Evolutionary conservation across 2,888 invertebrate species (phyloP).

Genomic region (Eupithecia insigniata): DNA sequence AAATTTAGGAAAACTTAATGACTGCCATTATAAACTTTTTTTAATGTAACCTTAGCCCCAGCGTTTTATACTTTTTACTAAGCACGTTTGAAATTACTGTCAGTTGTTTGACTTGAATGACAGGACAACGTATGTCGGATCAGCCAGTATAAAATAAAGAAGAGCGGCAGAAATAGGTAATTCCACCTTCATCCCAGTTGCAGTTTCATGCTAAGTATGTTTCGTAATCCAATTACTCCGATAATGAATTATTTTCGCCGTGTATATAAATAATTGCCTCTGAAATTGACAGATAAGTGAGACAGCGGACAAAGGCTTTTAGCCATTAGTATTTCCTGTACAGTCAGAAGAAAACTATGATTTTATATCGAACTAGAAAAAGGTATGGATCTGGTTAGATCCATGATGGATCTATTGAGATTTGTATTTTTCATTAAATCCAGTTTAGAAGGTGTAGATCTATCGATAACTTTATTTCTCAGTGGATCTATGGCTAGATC

Average conservation of each 20-base stretch:
- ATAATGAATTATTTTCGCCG: neutral
- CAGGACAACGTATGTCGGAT: too few species aligned
- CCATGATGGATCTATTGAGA: too few species aligned
- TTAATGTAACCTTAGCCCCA: too few species aligned
- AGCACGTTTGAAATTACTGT: too few species aligned
- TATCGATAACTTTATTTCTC: neutral
- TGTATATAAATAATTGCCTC: slow-evolving; percentile 50
- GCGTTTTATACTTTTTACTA: too few species aligned
- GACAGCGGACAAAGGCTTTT: slow-evolving; percentile 53
- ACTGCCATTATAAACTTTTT: too few species aligned
- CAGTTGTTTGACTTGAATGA: too few species aligned
- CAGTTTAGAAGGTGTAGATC: neutral
- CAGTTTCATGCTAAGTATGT: neutral
- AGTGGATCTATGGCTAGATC: too few species aligned
- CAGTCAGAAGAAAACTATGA: slow-evolving; percentile 18
- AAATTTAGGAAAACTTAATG: too few species aligned
- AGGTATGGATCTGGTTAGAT: neutral
- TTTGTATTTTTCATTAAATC: neutral
- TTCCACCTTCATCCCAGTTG: neutral
- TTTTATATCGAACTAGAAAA: neutral
- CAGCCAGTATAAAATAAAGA: too few species aligned
- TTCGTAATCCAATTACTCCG: neutral
- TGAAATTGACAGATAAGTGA: slow-evolving; percentile 65
- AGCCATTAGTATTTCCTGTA: slow-evolving; percentile 44
- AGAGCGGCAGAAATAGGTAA: too few species aligned